Evolutionary conservation across 2,113 vertebrate genomes (phyloP).

Genomic region (Mola mola): DNA sequence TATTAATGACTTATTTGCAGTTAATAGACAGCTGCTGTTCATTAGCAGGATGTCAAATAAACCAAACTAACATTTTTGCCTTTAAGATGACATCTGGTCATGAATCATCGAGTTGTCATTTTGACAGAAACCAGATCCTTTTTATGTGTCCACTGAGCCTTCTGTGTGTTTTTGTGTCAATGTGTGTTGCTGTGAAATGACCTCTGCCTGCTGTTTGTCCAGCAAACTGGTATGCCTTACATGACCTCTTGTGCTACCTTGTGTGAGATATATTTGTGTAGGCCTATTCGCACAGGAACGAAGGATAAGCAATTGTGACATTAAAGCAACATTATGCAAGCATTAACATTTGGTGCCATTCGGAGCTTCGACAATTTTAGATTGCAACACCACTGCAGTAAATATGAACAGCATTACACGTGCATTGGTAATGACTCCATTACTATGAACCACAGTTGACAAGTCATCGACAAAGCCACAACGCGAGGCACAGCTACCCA

Average conservation of each 20-base stretch:
- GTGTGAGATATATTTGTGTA: conserved; percentile 4
- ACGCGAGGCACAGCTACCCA: too few species aligned
- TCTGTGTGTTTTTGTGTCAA: conserved; percentile 31
- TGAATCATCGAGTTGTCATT: conserved; percentile 64
- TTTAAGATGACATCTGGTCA: conserved; percentile 56
- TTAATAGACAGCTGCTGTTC: conserved; percentile 29
- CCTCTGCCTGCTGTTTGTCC: conserved; percentile 38
- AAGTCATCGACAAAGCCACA: too few species aligned
- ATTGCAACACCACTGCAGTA: too few species aligned
- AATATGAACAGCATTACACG: too few species aligned
- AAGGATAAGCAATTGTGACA: conserved; percentile 15
- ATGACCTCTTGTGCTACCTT: conserved; percentile 39
- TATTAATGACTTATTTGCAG: conserved; percentile 25
- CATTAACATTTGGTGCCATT: too few species aligned
- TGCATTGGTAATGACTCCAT: too few species aligned
- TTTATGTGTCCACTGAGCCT: conserved; percentile 33
- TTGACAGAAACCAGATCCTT: conserved; percentile 43
- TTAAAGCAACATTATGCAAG: conserved; percentile 12
- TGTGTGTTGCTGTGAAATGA: conserved; percentile 16
- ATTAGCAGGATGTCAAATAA: conserved; percentile 37
- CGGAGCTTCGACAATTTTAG: too few species aligned
- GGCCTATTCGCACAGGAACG: conserved; percentile 13
- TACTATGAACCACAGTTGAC: too few species aligned
- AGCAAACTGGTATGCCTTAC: conserved; percentile 66
- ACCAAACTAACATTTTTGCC: conserved; percentile 54